These are phyloP conservation scores for Candidula unifasciata DNA, from an alignment of 2,888 invertebrate genomes.

Conservation along the genomic window DNA sequence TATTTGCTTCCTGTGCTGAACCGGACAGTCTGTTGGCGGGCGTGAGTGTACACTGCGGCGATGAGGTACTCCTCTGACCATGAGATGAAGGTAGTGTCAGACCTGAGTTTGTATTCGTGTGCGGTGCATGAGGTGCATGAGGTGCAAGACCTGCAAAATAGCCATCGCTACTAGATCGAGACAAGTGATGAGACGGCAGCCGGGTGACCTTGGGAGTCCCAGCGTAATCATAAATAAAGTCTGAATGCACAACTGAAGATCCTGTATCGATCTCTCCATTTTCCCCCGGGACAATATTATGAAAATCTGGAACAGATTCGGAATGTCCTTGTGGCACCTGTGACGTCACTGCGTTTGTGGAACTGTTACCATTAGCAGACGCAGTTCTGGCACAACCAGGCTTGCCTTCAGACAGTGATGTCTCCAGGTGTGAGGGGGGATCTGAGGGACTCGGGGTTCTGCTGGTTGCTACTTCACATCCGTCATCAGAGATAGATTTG, in stretches of 20 bases:
- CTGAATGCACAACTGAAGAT: conserved; percentile 6
- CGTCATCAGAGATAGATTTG: conserved; percentile 65
- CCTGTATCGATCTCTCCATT: background rate
- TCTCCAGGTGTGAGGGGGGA: conserved; percentile 42
- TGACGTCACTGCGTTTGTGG: background rate
- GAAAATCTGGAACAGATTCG: conserved; percentile 4
- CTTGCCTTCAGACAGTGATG: conserved; percentile 44
- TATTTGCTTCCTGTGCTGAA: background rate
- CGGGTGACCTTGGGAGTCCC: background rate
- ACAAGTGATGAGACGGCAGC: background rate
- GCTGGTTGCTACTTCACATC: conserved; percentile 26
- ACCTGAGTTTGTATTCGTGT: background rate
- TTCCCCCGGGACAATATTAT: conserved; percentile 3
- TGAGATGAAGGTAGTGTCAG: background rate
- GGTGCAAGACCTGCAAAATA: conserved; percentile 17
- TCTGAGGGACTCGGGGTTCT: conserved; percentile 52
- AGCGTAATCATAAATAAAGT: background rate
- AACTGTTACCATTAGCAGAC: background rate
- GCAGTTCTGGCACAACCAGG: conserved; percentile 48
- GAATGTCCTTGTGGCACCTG: too few relatives aligned
- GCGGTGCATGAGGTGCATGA: background rate
- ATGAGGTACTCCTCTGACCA: conserved; percentile 11
- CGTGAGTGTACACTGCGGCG: background rate
- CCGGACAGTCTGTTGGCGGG: background rate
- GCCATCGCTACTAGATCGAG: conserved; percentile 47